Conservation (phyloP, 2,888 invertebrate genomes). For the Oegoconia quadripuncta region DNA sequence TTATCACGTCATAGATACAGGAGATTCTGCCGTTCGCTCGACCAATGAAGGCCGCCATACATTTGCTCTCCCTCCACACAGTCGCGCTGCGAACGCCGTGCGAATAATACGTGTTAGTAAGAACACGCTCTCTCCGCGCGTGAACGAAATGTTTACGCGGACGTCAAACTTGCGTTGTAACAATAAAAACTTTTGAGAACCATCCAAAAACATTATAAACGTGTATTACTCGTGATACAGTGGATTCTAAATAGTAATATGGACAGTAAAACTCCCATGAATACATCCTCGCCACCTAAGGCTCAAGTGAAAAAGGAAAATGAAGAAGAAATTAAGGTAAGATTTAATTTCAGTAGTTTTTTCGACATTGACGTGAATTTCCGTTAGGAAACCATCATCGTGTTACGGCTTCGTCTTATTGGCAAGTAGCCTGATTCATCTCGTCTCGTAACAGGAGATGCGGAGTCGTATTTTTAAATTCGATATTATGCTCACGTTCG, state of each 20-base stretch:
- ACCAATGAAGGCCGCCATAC: conserved; percentile 2
- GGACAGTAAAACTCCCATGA: conserved; percentile 72
- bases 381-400: conserved; percentile 60
- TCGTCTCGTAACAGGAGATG: conserved; percentile 63
- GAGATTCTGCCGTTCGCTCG: too few relatives aligned
- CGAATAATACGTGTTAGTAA: conserved; percentile 23
- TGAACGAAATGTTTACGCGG: conserved; percentile 62
- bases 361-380: conserved; percentile 57
- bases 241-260: conserved; percentile 46
- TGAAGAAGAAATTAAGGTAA: conserved; percentile 88
- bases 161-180: conserved; percentile 36
- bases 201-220: conserved; percentile 29
- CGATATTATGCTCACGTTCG: conserved; percentile 56
- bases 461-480: conserved; percentile 75
- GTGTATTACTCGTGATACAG: conserved; percentile 25
- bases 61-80: too few relatives aligned
- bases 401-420: conserved; percentile 59
- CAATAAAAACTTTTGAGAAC: conserved; percentile 40
- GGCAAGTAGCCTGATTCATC: conserved; percentile 66
- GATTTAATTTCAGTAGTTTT: conserved; percentile 32
- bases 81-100: conserved; percentile 32
- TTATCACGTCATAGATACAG: conserved; percentile 8
- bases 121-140: conserved; percentile 7
- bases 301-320: conserved; percentile 83
- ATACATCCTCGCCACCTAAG: conserved; percentile 56